Evolutionary conservation across 1,140 invertebrate species (phyloP).

Genomic region (Onthophagus taurus): DNA sequence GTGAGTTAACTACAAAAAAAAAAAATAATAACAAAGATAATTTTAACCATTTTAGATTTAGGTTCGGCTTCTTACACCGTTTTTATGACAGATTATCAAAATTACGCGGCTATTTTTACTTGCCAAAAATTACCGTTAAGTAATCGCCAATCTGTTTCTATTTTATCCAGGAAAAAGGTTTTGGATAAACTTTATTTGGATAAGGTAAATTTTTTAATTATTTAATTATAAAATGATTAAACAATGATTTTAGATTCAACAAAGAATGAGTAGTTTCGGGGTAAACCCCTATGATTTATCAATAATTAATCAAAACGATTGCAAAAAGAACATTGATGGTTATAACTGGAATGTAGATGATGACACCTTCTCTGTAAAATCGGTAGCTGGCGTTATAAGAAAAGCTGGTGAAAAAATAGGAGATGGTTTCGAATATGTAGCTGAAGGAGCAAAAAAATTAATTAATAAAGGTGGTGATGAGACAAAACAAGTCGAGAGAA

Average conservation of each 20-base stretch:
- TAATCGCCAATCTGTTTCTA: conserved; percentile 66
- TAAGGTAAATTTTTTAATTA: conserved; percentile 43
- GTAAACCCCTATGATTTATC: conserved; percentile 67
- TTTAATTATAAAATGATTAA: conserved; percentile 1
- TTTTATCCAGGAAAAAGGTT: conserved; percentile 59
- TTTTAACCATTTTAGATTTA: conserved; percentile 8
- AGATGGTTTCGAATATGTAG: conserved; percentile 49
- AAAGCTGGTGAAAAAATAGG: conserved; percentile 65
- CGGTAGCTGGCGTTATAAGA: conserved; percentile 55
- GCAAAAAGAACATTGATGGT: conserved; percentile 46
- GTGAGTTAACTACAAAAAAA: conserved; percentile 45
- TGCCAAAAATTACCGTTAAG: conserved; percentile 67
- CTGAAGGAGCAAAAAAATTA: conserved; percentile 44
- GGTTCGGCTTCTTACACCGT: conserved; percentile 65
- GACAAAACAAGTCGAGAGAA: conserved; percentile 10
- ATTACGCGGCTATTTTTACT: conserved; percentile 66
- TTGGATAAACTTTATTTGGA: conserved; percentile 58
- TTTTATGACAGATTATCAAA: conserved; percentile 64
- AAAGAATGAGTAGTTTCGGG: conserved; percentile 47
- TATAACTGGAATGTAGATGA: conserved; percentile 65
- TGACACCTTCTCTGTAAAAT: conserved; percentile 61
- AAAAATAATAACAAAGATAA: background rate
- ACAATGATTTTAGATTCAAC: conserved; percentile 44
- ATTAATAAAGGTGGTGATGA: conserved; percentile 41
- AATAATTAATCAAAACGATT: conserved; percentile 59